phyloP scores from a whole-genome alignment of 2,888 invertebrate genomes.

The Diploptera punctata region DNA sequence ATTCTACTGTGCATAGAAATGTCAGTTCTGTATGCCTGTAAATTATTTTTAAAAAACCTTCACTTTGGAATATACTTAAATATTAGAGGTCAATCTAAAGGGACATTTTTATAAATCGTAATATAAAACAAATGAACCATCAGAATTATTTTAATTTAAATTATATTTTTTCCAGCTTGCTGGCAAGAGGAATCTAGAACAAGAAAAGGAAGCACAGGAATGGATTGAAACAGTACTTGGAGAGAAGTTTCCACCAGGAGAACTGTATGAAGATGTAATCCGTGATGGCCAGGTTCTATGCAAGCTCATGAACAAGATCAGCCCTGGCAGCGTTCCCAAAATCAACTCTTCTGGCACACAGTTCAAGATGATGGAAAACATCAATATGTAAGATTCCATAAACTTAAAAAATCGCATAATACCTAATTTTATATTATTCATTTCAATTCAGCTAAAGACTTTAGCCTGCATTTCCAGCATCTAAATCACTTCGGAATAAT shows the following conservation, averaged over 20 bases:
- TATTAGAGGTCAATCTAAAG: too few species aligned
- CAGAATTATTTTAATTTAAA: too few species aligned
- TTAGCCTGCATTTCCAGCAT: too few species aligned
- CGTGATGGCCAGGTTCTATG: slow-evolving; percentile 93
- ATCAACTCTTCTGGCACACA: slow-evolving; percentile 95
- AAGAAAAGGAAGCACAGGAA: slow-evolving; percentile 87
- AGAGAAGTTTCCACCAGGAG: slow-evolving; percentile 84
- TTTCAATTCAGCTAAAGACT: background rate
- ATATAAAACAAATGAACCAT: too few species aligned
- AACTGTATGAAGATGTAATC: slow-evolving; percentile 85
- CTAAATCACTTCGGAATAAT: too few species aligned
- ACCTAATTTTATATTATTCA: background rate
- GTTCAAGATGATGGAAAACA: slow-evolving; percentile 99
- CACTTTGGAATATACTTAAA: too few species aligned
- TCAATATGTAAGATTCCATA: slow-evolving; percentile 76
- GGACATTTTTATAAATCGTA: too few species aligned
- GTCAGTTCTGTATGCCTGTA: too few species aligned
- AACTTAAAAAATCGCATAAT: too few species aligned
- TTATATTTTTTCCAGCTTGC: too few species aligned
- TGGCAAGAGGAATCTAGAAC: slow-evolving; percentile 80
- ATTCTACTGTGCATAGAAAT: too few species aligned
- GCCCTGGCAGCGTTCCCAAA: slow-evolving; percentile 87
- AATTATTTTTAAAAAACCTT: too few species aligned
- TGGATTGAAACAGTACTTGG: slow-evolving; percentile 92
- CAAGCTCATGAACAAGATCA: slow-evolving; percentile 91